Evolutionary conservation across 2,797 vertebrate genomes (phyloP).

Genomic region (Pangasius krempfi): DNA sequence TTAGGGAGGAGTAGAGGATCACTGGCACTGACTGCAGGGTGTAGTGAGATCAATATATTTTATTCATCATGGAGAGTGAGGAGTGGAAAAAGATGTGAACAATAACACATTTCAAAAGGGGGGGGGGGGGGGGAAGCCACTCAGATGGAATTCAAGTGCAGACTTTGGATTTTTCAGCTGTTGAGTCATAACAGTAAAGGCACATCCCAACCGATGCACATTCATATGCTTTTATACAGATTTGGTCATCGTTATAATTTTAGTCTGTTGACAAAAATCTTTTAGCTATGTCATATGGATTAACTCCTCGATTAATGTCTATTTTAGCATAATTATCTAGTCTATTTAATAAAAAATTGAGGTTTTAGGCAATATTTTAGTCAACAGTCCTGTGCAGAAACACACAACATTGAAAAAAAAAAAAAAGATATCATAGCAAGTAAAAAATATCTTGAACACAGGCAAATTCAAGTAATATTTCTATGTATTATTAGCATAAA

Average conservation of each 20-base stretch:
- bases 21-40: conserved; percentile 34
- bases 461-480: neutral
- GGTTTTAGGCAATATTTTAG: neutral
- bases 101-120: neutral
- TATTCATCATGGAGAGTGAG: conserved; percentile 3
- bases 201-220: too few relatives aligned
- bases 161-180: neutral
- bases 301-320: too few relatives aligned
- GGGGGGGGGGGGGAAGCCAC: neutral
- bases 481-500: too few relatives aligned
- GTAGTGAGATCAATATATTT: conserved; percentile 51
- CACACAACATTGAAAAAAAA: neutral
- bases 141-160: neutral
- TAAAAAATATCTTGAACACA: neutral
- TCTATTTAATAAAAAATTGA: neutral
- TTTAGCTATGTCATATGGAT: too few relatives aligned
- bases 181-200: neutral
- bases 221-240: neutral
- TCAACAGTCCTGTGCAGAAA: neutral
- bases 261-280: neutral
- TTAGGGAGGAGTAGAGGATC: conserved; percentile 26
- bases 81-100: neutral
- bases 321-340: neutral
- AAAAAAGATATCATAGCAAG: neutral
- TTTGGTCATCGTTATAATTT: neutral